These are phyloP conservation scores for Sesamia nonagrioides DNA, from an alignment of 1,140 invertebrate genomes.

Conservation along the genomic window DNA sequence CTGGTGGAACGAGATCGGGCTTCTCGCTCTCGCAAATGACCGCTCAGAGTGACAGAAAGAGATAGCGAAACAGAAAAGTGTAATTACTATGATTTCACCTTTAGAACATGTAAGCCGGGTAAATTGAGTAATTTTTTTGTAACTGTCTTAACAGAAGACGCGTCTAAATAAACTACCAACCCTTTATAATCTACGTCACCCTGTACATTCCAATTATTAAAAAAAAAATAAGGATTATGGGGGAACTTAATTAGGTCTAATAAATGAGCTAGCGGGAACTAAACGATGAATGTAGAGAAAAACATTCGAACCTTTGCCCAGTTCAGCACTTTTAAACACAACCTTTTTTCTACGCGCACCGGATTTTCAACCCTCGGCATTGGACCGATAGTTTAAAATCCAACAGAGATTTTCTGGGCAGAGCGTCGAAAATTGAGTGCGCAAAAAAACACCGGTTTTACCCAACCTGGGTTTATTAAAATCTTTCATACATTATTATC, in stretches of 20 bases:
- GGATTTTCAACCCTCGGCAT: no score
- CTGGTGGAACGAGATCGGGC: no score
- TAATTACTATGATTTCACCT: no score
- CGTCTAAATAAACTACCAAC: constrained; percentile 41
- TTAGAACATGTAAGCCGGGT: background rate
- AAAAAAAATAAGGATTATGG: constrained; percentile 22
- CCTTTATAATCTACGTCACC: constrained; percentile 59
- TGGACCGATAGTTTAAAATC: no score
- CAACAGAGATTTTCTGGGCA: no score
- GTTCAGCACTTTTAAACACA: no score
- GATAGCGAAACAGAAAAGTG: no score
- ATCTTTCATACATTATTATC: background rate
- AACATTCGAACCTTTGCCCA: no score
- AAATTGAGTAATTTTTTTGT: background rate
- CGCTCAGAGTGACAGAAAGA: background rate
- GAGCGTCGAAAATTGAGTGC: no score
- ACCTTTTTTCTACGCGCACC: no score
- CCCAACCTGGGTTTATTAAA: background rate
- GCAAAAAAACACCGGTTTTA: no score
- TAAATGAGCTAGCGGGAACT: constrained; percentile 51
- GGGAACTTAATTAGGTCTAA: constrained; percentile 36
- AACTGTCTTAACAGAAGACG: constrained; percentile 3
- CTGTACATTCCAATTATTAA: constrained; percentile 59
- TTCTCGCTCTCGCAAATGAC: background rate
- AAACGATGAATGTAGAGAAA: constrained; percentile 35